Evolutionary conservation across 2,797 vertebrate genomes (phyloP).

Genomic region (Lacerta viridis): DNA sequence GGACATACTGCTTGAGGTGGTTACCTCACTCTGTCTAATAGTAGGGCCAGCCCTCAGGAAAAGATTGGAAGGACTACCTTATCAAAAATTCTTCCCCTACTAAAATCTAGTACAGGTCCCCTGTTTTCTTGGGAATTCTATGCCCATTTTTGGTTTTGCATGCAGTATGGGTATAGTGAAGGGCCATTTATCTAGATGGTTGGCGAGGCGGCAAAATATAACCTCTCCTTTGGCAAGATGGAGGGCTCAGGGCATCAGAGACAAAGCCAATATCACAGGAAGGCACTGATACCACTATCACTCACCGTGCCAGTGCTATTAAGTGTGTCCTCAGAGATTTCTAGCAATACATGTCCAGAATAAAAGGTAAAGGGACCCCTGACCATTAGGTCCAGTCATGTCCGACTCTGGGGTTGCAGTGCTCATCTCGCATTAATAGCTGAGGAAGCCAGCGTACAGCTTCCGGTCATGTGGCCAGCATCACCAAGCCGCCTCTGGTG

Average conservation of each 20-base stretch:
- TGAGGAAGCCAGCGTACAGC: no score
- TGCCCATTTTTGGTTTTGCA: not conserved
- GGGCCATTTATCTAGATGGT: no score
- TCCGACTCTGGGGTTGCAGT: no score
- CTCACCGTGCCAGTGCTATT: not conserved
- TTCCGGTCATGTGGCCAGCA: no score
- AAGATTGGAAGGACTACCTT: not conserved
- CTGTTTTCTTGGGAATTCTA: not conserved
- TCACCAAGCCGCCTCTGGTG: no score
- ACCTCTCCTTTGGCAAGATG: not conserved
- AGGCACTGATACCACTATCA: not conserved
- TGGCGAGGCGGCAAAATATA: rapidly evolving
- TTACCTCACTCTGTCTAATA: no score
- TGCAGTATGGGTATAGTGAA: not conserved
- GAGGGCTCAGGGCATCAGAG: not conserved
- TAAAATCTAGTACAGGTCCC: not conserved
- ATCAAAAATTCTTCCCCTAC: not conserved
- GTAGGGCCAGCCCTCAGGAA: no score
- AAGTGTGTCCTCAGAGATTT: not conserved
- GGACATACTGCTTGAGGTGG: no score
- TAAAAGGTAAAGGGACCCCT: no score
- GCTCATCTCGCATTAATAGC: no score
- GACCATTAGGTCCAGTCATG: no score
- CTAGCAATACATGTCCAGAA: not conserved
- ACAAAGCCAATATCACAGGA: not conserved